Conservation (phyloP, 1,140 invertebrate genomes). For the Bradynema listronoti region DNA sequence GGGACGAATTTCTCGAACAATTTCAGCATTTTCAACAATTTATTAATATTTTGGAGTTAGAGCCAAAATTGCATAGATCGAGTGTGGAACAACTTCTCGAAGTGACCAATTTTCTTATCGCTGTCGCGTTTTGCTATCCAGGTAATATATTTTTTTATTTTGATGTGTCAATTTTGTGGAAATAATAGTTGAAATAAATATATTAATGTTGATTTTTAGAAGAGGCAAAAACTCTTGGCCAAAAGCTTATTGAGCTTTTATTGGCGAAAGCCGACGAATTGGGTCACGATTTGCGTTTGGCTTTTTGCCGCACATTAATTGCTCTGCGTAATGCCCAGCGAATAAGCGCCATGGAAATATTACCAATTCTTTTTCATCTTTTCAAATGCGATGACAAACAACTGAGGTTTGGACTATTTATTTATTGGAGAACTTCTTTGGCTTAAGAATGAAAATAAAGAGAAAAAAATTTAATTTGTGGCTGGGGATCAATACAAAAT, state of each 20-base stretch:
- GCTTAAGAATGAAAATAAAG: background rate
- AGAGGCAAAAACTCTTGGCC: constrained; percentile 29
- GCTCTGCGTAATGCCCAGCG: constrained; percentile 34
- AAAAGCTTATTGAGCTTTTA: constrained; percentile 29
- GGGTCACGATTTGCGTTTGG: constrained; percentile 46
- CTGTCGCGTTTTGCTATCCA: constrained; percentile 40
- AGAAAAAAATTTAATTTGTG: no score
- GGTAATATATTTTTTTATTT: constrained; percentile 24
- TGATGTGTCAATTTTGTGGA: background rate
- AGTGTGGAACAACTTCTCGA: constrained; percentile 42
- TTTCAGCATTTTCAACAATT: constrained; percentile 49
- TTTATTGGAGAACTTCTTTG: no score
- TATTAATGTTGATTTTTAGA: constrained; percentile 20
- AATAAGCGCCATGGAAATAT: constrained; percentile 28
- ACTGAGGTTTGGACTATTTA: constrained; percentile 31
- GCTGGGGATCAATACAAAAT: no score
- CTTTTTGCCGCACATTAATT: constrained; percentile 48
- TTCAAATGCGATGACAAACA: constrained; percentile 51
- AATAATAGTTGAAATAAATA: background rate
- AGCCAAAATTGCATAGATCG: constrained; percentile 47
- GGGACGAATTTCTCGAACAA: constrained; percentile 53
- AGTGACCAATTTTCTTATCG: constrained; percentile 37
- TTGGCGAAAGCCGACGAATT: constrained; percentile 27
- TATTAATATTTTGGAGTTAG: constrained; percentile 51
- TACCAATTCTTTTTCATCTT: constrained; percentile 54